Evolutionary conservation across 2,797 vertebrate genomes (phyloP).

Genomic region (Adelosebastes latens): DNA sequence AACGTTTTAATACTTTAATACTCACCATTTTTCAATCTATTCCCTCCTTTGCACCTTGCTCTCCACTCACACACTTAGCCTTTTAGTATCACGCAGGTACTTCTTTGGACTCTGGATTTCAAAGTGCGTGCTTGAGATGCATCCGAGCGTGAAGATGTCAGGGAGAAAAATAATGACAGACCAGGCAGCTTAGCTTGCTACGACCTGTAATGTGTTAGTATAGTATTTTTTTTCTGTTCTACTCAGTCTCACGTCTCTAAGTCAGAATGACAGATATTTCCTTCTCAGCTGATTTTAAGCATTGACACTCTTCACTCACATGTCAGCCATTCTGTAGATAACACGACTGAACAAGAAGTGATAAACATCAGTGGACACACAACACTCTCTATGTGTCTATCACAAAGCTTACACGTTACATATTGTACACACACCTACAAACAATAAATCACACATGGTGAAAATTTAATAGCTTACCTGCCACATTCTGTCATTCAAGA

Average conservation of each 20-base stretch:
- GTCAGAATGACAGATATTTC: conserved; percentile 33
- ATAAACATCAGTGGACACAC: background rate
- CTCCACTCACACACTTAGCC: background rate
- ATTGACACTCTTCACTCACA: background rate
- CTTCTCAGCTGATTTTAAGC: conserved; percentile 28
- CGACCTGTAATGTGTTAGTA: conserved; percentile 10
- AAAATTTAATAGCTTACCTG: conserved; percentile 36
- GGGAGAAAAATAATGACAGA: conserved; percentile 46
- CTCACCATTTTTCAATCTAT: background rate
- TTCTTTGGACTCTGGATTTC: conserved; percentile 28
- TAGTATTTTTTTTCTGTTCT: conserved; percentile 3
- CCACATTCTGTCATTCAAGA: conserved; percentile 53
- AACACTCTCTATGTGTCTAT: background rate
- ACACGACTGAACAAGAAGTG: background rate
- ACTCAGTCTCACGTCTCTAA: conserved; percentile 20
- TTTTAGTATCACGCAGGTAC: conserved; percentile 12
- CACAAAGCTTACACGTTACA: background rate
- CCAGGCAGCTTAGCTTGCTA: conserved; percentile 57
- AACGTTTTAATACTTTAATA: conserved; percentile 32
- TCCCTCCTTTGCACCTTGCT: conserved; percentile 5
- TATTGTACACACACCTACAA: background rate
- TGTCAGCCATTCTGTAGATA: conserved; percentile 21
- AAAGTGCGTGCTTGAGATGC: conserved; percentile 40
- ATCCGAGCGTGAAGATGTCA: conserved; percentile 57
- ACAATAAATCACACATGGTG: conserved; percentile 45